These are phyloP conservation scores for Aplochiton taeniatus DNA, from an alignment of 2,797 vertebrate species.

Conservation along the genomic window DNA sequence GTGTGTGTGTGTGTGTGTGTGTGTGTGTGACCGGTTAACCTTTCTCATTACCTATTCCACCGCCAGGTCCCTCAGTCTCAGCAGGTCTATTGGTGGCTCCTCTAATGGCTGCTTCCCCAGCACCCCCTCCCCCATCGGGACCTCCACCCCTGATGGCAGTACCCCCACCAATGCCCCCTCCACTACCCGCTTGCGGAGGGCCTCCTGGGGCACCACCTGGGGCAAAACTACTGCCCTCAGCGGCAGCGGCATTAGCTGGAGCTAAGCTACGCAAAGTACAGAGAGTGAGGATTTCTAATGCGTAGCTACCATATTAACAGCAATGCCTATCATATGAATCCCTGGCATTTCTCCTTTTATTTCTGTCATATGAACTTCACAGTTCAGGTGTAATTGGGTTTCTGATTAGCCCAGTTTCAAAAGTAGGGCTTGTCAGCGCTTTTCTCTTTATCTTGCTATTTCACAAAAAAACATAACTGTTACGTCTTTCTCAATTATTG, in stretches of 20 bases:
- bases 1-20: too few relatives aligned
- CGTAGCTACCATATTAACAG: too few relatives aligned
- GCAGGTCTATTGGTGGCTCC: slow-evolving; percentile 79
- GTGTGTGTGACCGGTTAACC: slow-evolving; percentile 33
- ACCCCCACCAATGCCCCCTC: slow-evolving; percentile 81
- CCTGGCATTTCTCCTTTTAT: too few relatives aligned
- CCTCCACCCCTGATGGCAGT: slow-evolving; percentile 70
- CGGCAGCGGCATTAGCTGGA: slow-evolving; percentile 94
- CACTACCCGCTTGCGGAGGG: slow-evolving; percentile 81
- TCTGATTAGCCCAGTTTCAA: too few relatives aligned
- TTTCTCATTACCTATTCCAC: neutral
- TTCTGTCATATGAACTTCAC: too few relatives aligned
- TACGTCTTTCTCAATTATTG: too few relatives aligned
- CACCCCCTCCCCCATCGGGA: slow-evolving; percentile 81
- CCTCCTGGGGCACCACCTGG: slow-evolving; percentile 76
- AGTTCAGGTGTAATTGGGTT: too few relatives aligned
- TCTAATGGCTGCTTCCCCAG: slow-evolving; percentile 84
- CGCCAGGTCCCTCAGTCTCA: slow-evolving; percentile 83
- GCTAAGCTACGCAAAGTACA: slow-evolving; percentile 97
- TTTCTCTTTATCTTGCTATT: too few relatives aligned
- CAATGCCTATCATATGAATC: too few relatives aligned
- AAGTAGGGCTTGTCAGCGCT: too few relatives aligned
- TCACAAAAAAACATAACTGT: too few relatives aligned
- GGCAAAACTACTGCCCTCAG: slow-evolving; percentile 75
- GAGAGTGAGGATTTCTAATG: slow-evolving; percentile 79